Conservation (phyloP, 2,888 invertebrate genomes). For the Epirrita christyi region DNA sequence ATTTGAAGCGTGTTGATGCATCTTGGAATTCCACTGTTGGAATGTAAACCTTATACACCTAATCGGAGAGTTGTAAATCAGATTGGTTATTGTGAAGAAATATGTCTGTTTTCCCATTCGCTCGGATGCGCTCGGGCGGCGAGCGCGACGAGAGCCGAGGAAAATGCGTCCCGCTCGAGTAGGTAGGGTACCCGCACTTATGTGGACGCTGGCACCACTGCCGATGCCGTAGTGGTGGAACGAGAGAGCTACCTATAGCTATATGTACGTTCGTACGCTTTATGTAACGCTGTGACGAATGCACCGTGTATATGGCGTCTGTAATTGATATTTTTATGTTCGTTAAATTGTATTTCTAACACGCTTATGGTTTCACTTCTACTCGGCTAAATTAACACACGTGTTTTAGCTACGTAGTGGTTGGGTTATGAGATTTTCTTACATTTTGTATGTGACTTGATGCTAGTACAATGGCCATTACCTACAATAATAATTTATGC, state of each 20-base stretch:
- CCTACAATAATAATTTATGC: constrained; percentile 7
- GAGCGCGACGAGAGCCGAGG: constrained; percentile 72
- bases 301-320: constrained; percentile 39
- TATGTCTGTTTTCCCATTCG: constrained; percentile 79
- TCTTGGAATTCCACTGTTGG: constrained; percentile 43
- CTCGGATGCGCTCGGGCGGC: constrained; percentile 77
- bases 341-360: constrained; percentile 59
- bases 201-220: neutral
- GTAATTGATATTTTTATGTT: constrained; percentile 76
- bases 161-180: constrained; percentile 60
- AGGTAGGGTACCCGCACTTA: constrained; percentile 43
- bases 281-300: constrained; percentile 31
- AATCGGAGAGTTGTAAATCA: neutral
- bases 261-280: constrained; percentile 27
- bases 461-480: neutral
- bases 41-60: constrained; percentile 42
- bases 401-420: constrained; percentile 17
- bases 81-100: constrained; percentile 35
- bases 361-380: constrained; percentile 36
- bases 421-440: constrained; percentile 15
- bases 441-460: neutral
- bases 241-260: constrained; percentile 8
- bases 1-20: constrained; percentile 81
- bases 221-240: constrained; percentile 20
- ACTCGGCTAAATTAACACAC: constrained; percentile 35